These are phyloP conservation scores for Formica aserva DNA, from an alignment of 2,888 invertebrate genomes.

Conservation along the genomic window DNA sequence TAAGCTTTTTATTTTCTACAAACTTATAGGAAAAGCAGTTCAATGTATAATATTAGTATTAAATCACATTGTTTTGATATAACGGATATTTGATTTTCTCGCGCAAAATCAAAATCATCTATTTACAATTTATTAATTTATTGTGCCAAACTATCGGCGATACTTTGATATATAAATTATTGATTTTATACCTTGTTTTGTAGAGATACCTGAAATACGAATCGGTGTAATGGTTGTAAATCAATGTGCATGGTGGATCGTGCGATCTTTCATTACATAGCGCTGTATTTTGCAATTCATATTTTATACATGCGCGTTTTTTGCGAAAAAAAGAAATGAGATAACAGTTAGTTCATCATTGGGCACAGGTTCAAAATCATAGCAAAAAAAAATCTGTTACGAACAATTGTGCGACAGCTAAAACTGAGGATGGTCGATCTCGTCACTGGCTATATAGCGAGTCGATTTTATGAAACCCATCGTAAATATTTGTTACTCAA, in stretches of 20 bases:
- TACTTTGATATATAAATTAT: constrained; percentile 42
- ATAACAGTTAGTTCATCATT: constrained; percentile 23
- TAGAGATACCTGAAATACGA: not conserved
- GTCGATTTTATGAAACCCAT: constrained; percentile 38
- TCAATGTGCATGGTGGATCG: constrained; percentile 14
- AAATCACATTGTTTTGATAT: not conserved
- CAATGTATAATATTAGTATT: not conserved
- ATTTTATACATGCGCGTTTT: constrained; percentile 31
- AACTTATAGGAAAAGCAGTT: not conserved
- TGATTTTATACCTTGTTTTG: constrained; percentile 21
- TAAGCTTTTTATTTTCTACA: not conserved
- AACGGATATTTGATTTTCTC: not conserved
- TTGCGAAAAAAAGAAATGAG: not conserved
- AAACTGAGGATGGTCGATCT: constrained; percentile 11
- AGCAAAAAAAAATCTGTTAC: constrained; percentile 42
- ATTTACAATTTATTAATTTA: constrained; percentile 45
- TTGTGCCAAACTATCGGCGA: not conserved
- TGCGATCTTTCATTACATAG: constrained; percentile 23
- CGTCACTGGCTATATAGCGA: constrained; percentile 20
- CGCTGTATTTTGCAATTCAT: constrained; percentile 43
- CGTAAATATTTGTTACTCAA: constrained; percentile 47
- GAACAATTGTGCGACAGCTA: constrained; percentile 1
- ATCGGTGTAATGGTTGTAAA: constrained; percentile 36
- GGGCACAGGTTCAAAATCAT: constrained; percentile 7
- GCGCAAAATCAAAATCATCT: not conserved